These are phyloP conservation scores for Crocuta crocuta DNA, from an alignment of 2,113 vertebrate genomes.

Conservation along the genomic window DNA sequence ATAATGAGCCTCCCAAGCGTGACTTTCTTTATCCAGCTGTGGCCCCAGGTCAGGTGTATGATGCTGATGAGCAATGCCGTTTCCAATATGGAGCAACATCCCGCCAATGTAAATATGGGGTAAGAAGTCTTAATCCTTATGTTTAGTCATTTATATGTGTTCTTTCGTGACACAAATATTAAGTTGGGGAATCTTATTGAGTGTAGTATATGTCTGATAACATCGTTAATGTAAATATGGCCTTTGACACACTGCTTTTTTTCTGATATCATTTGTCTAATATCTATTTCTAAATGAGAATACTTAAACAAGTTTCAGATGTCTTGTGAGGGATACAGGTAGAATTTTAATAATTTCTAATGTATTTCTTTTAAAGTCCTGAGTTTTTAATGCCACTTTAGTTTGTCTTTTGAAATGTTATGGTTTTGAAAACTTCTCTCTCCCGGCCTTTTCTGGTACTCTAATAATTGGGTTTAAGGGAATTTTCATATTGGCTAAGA, in stretches of 20 bases:
- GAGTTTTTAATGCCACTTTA: constrained; percentile 59
- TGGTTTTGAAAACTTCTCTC: constrained; percentile 48
- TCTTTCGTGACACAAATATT: constrained; percentile 71
- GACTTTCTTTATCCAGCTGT: constrained; percentile 99
- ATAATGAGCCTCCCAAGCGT: constrained; percentile 99
- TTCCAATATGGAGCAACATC: constrained; percentile 99
- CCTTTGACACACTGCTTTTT: constrained; percentile 80
- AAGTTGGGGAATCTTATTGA: constrained; percentile 59
- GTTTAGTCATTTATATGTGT: constrained; percentile 78
- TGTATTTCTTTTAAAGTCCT: constrained; percentile 61
- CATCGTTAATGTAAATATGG: constrained; percentile 53
- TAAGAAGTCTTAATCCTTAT: constrained; percentile 94
- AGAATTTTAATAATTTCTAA: constrained; percentile 46
- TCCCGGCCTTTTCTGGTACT: neutral
- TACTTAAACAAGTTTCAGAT: constrained; percentile 43
- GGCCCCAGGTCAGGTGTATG: constrained; percentile 99
- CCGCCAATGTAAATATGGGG: constrained; percentile 99
- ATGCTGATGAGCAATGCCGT: constrained; percentile 98
- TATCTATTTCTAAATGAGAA: constrained; percentile 67
- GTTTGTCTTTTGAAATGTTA: constrained; percentile 56
- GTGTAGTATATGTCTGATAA: constrained; percentile 46
- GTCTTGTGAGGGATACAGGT: constrained; percentile 19
- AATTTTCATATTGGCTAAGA: constrained; percentile 68
- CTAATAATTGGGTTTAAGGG: constrained; percentile 55
- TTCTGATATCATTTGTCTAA: constrained; percentile 79